phyloP scores from a whole-genome alignment of 2,888 invertebrate species.

The Eupelmus urozonus region DNA sequence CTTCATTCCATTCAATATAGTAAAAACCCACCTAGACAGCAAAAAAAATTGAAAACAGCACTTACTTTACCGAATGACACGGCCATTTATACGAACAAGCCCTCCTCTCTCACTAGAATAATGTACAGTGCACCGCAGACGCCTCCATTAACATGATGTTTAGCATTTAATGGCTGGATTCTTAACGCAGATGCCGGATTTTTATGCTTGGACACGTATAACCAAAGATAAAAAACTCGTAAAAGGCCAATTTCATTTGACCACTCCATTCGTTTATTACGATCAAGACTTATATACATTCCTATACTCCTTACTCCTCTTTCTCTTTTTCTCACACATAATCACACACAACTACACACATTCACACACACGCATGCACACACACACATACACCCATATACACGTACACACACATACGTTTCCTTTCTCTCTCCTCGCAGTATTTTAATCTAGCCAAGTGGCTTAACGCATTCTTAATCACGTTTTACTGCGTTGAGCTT shows the following conservation, averaged over 20 bases:
- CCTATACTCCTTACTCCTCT: background rate
- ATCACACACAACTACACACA: too few species aligned
- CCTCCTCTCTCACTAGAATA: background rate
- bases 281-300: conserved; percentile 10
- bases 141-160: conserved; percentile 37
- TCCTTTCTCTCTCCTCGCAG: background rate
- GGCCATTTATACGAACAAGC: conserved; percentile 21
- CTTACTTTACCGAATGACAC: conserved; percentile 4
- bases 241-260: conserved; percentile 43
- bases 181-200: conserved; percentile 32
- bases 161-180: conserved; percentile 44
- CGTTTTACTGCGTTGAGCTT: conserved; percentile 22
- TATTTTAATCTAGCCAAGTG: conserved; percentile 34
- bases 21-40: background rate
- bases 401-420: background rate
- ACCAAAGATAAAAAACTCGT: conserved; percentile 1
- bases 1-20: too few species aligned
- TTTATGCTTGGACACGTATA: conserved; percentile 33
- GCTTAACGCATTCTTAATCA: conserved; percentile 40
- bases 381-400: too few species aligned
- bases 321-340: too few species aligned
- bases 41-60: conserved; percentile 1
- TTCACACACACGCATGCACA: too few species aligned
- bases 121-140: background rate
- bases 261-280: conserved; percentile 46